Base-by-base conservation (phyloP, 2,888 invertebrate genomes). In the Hoplodrina blanda region DNA sequence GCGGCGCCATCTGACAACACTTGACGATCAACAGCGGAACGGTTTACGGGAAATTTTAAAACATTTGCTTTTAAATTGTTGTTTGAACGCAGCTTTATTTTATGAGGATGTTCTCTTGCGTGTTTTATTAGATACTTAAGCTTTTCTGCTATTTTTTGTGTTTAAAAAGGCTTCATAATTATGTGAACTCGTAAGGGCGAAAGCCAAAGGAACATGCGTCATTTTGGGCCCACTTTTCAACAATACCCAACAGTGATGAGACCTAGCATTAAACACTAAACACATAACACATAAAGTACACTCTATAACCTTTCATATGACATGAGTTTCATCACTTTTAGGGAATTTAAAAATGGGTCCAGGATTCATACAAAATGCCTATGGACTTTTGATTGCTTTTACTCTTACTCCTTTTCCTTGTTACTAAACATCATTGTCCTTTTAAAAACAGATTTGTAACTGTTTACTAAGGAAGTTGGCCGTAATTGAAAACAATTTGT, bases 21-120 rank as follows among this genome's bases (percentile, higher is more conserved):
- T 81, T 78, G 57, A 69, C 53, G 56, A 64, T 69, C 82, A 77
- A 62, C 69, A 64, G 81, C 85, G 81, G 77, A 87, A 88, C 88
- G 78, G 69, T 85, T 86, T 72, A 67, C 77, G 68, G 72, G 73
- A 73, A 71, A 74, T 62, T 75, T 73, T 74, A 61, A 76, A 60
- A 70, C 71, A 79, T 83, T 79, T 56, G 54, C 52, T 69, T 78
- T 78, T 79, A 81, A 81, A 83, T 57, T 68, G 62, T 65, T 56
- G 60, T 73, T 76, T 69, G 64, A 17, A 67, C 33, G n/a, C 54
- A 60, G 68, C 55, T 81, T 80, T 81, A 70, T 78, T 83, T 68
- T 69, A 78, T 71, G 63, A 59, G 19, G 41, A 66, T 61, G 63
- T 63, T 50, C 60, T 74, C 19, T 60, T 11, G 11, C 33, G 20